These are phyloP conservation scores for Drosophila parthenogenetica DNA, from an alignment of 2,888 invertebrate genomes.

Conservation along the genomic window DNA sequence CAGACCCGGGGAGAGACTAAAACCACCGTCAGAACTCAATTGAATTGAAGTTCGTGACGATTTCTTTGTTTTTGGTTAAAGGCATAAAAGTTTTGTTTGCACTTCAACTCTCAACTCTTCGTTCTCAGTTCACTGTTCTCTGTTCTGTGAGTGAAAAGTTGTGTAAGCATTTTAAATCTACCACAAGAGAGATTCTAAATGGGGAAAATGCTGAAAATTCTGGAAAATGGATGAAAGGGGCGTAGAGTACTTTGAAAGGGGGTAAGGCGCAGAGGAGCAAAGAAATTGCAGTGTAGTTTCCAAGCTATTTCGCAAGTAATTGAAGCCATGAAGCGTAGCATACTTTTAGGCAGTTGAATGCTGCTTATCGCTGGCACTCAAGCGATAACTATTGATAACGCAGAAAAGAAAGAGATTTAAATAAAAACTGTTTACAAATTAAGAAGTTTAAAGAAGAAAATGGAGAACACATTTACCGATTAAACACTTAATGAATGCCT, in stretches of 20 bases:
- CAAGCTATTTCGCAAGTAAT: slow-evolving; percentile 41
- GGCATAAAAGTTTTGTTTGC: slow-evolving; percentile 71
- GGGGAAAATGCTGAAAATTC: slow-evolving; percentile 4
- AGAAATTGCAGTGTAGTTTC: slow-evolving; percentile 10
- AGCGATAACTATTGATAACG: slow-evolving; percentile 2
- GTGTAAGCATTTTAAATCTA: slow-evolving; percentile 70
- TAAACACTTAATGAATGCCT: neutral
- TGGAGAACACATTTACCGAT: no score
- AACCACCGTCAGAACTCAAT: slow-evolving; percentile 23
- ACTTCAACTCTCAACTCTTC: slow-evolving; percentile 55
- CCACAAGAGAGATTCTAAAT: slow-evolving; percentile 48
- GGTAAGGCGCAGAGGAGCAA: neutral
- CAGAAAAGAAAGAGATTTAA: slow-evolving; percentile 9
- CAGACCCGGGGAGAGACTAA: neutral
- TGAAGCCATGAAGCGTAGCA: slow-evolving; percentile 22
- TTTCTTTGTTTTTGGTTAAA: slow-evolving; percentile 53
- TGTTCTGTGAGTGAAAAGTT: slow-evolving; percentile 65
- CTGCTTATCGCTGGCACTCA: neutral
- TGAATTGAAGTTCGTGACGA: slow-evolving; percentile 58
- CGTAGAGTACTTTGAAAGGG: neutral
- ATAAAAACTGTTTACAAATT: neutral
- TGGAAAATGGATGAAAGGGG: slow-evolving; percentile 5
- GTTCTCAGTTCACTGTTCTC: neutral
- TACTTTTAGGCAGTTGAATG: neutral
- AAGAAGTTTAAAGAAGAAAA: no score